Conservation (phyloP, 1,140 invertebrate genomes). For the Archivesica marissinica region DNA sequence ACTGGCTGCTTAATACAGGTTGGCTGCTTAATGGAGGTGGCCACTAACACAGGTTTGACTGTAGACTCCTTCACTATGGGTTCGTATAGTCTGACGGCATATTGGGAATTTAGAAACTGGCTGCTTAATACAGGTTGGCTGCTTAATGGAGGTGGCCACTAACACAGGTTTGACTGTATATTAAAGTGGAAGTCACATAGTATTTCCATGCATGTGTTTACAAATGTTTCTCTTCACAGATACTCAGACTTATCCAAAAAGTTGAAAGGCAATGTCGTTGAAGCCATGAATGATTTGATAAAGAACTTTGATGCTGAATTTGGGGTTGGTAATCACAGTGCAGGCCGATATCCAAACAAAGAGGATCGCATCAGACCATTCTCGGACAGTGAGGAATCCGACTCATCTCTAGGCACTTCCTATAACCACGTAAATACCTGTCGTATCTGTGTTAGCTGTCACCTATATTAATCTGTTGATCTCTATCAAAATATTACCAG, state of each 20-base stretch:
- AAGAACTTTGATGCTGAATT: constrained; percentile 82
- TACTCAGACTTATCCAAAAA: constrained; percentile 76
- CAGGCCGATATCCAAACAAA: constrained; percentile 55
- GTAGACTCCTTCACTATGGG: no score
- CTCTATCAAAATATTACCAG: no score
- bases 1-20: no score
- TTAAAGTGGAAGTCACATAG: no score
- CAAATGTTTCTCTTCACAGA: constrained; percentile 68
- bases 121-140: no score
- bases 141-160: no score
- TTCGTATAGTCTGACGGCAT: no score
- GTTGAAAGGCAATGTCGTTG: constrained; percentile 74
- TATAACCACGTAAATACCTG: constrained; percentile 75
- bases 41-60: no score
- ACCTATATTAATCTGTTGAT: no score
- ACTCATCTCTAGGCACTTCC: constrained; percentile 79
- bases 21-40: no score
- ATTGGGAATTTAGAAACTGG: no score
- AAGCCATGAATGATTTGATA: constrained; percentile 76
- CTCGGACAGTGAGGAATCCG: constrained; percentile 79
- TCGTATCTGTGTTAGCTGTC: background rate
- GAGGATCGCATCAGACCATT: constrained; percentile 62
- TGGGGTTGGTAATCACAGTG: constrained; percentile 67
- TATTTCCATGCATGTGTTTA: no score
- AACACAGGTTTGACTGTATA: background rate